Evolutionary conservation across 2,797 vertebrate species (phyloP).

Genomic region (Orestias chungarensis): DNA sequence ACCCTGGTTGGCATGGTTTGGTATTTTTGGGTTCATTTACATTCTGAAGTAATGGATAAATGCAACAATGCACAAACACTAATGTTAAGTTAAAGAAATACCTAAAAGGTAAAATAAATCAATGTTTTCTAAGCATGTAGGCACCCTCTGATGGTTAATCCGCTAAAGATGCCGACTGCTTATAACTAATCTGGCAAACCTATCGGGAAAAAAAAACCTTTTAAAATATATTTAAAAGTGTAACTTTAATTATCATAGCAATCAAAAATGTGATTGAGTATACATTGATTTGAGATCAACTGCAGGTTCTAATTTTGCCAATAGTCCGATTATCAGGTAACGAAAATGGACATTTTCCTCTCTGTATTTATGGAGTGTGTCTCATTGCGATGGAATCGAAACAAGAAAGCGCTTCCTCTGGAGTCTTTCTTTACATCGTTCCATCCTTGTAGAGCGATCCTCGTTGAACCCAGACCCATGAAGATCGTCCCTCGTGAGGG

Average conservation of each 20-base stretch:
- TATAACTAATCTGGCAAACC: not conserved
- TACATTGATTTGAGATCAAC: not conserved
- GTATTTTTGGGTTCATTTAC: not conserved
- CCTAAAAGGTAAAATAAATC: not conserved
- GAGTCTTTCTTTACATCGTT: conserved; percentile 29
- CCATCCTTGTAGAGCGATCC: not conserved
- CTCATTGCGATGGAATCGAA: conserved; percentile 38
- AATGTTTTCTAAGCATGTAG: too few species aligned
- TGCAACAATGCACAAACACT: not conserved
- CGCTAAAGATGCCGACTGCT: not conserved
- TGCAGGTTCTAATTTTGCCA: not conserved
- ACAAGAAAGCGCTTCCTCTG: conserved; percentile 50
- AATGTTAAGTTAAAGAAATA: not conserved
- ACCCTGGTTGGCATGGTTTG: not conserved
- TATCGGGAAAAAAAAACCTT: too few species aligned
- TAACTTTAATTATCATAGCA: too few species aligned
- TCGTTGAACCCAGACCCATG: conserved; percentile 8
- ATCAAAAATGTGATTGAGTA: not conserved
- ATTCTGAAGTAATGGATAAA: too few species aligned
- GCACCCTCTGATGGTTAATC: not conserved
- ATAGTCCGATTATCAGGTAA: not conserved
- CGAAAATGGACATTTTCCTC: conserved; percentile 1
- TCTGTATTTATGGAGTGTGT: conserved; percentile 2
- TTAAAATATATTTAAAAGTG: not conserved
- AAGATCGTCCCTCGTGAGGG: conserved; percentile 7